These are phyloP conservation scores for Paracyclopina nana DNA, from an alignment of 1,140 invertebrate species.

Conservation along the genomic window DNA sequence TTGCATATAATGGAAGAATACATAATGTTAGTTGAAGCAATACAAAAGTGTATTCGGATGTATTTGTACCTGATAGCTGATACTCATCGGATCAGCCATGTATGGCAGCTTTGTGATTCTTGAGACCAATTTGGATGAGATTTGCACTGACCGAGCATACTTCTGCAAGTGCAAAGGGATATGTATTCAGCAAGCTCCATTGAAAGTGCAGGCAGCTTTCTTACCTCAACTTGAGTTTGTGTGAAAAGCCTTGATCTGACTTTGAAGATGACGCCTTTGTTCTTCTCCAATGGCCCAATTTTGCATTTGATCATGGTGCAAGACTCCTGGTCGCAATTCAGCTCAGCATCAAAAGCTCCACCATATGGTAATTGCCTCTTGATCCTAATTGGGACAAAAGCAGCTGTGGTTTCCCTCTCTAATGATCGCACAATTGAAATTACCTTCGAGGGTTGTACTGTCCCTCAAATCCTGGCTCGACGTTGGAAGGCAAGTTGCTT, in stretches of 20 bases:
- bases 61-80: not conserved
- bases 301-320: slow-evolving; percentile 8
- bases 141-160: slow-evolving; percentile 2
- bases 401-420: no score
- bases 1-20: no score
- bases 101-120: slow-evolving; percentile 6
- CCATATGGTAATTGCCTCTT: not conserved
- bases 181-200: not conserved
- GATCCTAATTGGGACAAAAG: not conserved
- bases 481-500: not conserved
- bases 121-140: slow-evolving; percentile 11
- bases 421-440: no score
- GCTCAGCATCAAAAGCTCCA: not conserved
- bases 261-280: slow-evolving; percentile 6
- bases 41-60: not conserved
- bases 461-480: slow-evolving; percentile 13
- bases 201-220: not conserved
- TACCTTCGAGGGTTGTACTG: no score
- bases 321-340: not conserved
- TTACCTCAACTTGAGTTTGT: slow-evolving; percentile 7
- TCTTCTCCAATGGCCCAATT: slow-evolving; percentile 3
- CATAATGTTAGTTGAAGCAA: no score
- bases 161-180: not conserved
- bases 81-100: not conserved
- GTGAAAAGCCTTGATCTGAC: slow-evolving; percentile 7